These are phyloP conservation scores for Trichechus manatus DNA, from an alignment of 2,113 vertebrate genomes.

Conservation along the genomic window DNA sequence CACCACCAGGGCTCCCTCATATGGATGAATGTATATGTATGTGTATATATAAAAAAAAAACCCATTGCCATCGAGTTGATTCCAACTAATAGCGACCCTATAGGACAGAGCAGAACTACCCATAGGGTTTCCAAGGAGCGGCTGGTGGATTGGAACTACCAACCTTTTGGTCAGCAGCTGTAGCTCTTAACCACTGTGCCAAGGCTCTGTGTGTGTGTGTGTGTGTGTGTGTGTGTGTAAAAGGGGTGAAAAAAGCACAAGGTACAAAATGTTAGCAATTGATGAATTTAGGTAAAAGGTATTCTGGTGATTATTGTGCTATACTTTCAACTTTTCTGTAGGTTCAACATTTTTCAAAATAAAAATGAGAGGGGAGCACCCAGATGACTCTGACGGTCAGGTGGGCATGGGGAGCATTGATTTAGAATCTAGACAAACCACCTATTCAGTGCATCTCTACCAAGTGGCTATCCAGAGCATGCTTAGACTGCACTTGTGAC, in stretches of 20 bases:
- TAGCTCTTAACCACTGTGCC: too few species aligned
- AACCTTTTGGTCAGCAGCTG: too few species aligned
- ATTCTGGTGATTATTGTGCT: background rate
- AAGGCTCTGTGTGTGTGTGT: too few species aligned
- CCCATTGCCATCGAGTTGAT: too few species aligned
- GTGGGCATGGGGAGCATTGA: rapidly evolving
- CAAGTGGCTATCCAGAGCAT: background rate
- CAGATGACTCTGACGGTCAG: background rate
- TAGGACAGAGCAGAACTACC: too few species aligned
- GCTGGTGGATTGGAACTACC: too few species aligned
- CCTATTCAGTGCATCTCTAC: background rate
- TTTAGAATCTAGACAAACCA: background rate
- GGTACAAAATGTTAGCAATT: background rate
- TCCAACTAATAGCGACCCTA: too few species aligned
- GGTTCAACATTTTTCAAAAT: slow-evolving; percentile 3
- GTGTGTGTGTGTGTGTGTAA: too few species aligned
- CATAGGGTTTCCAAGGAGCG: too few species aligned
- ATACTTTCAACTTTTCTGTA: background rate
- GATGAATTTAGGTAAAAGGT: background rate
- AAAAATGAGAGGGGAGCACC: background rate
- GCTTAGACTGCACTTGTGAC: background rate
- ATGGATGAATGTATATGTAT: background rate
- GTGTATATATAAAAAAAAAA: too few species aligned
- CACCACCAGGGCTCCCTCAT: background rate
- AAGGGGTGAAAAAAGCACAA: background rate